A percentile compares a stretch with the other conserved stretches of the same genome.
phyloP scores from a whole-genome alignment of 2,113 vertebrate species.

The Peucedramus taeniatus region DNA sequence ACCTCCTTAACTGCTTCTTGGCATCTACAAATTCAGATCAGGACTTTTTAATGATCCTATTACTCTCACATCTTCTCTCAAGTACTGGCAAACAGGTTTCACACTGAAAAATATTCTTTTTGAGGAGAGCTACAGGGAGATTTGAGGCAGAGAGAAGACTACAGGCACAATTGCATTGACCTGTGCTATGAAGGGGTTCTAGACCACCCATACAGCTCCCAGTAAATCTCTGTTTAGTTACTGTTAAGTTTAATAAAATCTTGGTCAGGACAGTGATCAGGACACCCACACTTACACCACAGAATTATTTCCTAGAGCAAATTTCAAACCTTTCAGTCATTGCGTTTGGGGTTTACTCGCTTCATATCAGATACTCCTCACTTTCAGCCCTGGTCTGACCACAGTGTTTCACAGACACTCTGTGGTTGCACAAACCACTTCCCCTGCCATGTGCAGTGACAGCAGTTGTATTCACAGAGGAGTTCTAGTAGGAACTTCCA shows the following conservation, averaged over 20 bases:
- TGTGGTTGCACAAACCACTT: constrained; percentile 45
- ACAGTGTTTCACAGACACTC: background rate
- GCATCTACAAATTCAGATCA: background rate
- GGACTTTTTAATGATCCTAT: background rate
- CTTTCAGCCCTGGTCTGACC: background rate
- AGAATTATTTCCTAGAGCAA: background rate
- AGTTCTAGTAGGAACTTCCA: constrained; percentile 35
- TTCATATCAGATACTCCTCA: background rate
- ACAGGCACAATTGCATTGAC: background rate
- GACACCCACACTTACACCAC: background rate
- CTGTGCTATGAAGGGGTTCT: background rate
- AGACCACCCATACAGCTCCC: background rate
- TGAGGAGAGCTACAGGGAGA: background rate
- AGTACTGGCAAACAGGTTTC: background rate
- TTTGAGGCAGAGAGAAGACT: background rate
- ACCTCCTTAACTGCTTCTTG: background rate
- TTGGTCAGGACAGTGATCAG: background rate
- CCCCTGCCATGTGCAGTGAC: constrained; percentile 34
- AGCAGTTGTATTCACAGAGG: constrained; percentile 51
- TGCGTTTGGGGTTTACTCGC: background rate
- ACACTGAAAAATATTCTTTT: background rate
- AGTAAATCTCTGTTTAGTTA: background rate
- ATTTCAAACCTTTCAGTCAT: background rate
- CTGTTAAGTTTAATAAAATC: background rate
- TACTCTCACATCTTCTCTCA: background rate